phyloP scores from a whole-genome alignment of 2,113 vertebrate species.

The Cyphomyrus discorhynchus region DNA sequence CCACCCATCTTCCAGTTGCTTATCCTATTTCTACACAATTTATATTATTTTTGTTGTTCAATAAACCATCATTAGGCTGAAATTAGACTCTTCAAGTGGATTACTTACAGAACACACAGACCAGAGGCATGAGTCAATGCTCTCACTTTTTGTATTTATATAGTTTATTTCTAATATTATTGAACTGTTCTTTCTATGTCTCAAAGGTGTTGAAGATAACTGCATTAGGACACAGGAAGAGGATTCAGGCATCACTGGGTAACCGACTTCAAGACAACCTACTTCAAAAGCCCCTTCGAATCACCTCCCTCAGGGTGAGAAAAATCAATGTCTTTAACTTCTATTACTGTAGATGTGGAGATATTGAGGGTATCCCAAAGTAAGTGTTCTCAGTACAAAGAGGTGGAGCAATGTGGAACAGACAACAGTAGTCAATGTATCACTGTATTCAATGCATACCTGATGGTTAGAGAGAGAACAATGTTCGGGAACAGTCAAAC shows the following conservation, averaged over 20 bases:
- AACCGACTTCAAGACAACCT: constrained; percentile 90
- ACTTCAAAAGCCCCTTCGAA: constrained; percentile 89
- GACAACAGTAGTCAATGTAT: neutral
- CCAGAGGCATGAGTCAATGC: neutral
- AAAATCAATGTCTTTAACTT: neutral
- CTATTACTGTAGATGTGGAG: neutral
- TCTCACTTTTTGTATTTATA: neutral
- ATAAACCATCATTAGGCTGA: neutral
- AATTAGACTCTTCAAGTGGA: neutral
- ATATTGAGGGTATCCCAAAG: neutral
- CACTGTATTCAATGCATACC: neutral
- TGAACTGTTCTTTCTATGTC: constrained; percentile 24
- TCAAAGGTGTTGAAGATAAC: constrained; percentile 90
- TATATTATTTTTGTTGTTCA: neutral
- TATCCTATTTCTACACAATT: neutral
- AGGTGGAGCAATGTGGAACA: neutral
- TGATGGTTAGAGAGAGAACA: neutral
- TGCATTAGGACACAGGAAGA: constrained; percentile 90
- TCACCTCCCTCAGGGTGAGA: constrained; percentile 89
- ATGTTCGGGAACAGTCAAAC: neutral
- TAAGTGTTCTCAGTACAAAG: neutral
- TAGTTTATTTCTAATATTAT: neutral
- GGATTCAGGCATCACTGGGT: constrained; percentile 89
- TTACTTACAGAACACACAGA: neutral
- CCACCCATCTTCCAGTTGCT: no score